Conservation (phyloP, 2,888 invertebrate genomes). For the Parelbella ahira region DNA sequence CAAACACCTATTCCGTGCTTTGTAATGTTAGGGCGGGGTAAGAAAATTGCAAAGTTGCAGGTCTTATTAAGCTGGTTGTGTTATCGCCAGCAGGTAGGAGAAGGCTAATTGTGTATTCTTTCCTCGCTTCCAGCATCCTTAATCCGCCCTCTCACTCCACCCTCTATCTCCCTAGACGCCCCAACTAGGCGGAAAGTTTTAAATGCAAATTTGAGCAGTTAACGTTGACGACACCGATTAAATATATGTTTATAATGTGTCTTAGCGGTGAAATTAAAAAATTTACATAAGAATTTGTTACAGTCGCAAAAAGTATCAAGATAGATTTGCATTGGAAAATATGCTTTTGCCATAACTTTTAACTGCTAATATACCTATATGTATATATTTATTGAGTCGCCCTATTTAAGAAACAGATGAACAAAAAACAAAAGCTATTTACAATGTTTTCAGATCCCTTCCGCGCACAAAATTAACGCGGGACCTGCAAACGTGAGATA, state of each 20-base stretch:
- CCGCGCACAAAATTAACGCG: constrained; percentile 25
- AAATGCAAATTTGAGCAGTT: constrained; percentile 41
- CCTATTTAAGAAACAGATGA: constrained; percentile 28
- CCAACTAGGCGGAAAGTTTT: constrained; percentile 77
- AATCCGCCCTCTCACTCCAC: constrained; percentile 63
- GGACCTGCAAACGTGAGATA: constrained; percentile 46
- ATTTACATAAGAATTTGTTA: constrained; percentile 25
- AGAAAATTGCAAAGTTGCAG: constrained; percentile 30
- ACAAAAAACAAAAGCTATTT: constrained; percentile 19
- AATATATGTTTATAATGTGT: constrained; percentile 30
- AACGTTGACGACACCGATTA: constrained; percentile 31
- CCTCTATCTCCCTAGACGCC: constrained; percentile 45
- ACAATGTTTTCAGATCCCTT: constrained; percentile 6
- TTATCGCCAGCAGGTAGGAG: constrained; percentile 75
- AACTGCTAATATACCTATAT: too few relatives aligned
- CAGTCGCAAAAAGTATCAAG: too few relatives aligned
- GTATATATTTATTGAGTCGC: not conserved
- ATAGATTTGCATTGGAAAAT: constrained; percentile 25
- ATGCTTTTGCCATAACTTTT: too few relatives aligned
- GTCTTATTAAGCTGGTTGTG: constrained; percentile 52
- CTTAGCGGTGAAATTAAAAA: constrained; percentile 22
- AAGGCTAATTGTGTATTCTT: constrained; percentile 80
- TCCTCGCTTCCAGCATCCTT: constrained; percentile 75
- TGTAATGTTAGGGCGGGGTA: constrained; percentile 31
- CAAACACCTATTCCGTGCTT: constrained; percentile 39